Evolutionary conservation across 2,797 vertebrate species (phyloP).

Genomic region (Coilia nasus): DNA sequence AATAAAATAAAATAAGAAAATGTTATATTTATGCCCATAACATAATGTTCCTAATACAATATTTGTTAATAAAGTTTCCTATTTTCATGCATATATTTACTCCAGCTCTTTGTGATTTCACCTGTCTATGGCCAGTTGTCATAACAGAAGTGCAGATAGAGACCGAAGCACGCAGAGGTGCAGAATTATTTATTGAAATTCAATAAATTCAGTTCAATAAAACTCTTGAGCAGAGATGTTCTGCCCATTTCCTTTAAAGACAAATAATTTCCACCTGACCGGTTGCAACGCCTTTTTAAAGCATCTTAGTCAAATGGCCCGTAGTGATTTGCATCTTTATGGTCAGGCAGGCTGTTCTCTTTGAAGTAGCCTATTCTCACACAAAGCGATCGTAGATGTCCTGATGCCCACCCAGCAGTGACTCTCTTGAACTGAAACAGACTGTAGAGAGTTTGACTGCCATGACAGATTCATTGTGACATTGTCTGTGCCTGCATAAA

Average conservation of each 20-base stretch:
- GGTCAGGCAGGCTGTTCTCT: background rate
- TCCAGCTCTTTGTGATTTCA: background rate
- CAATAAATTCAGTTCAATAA: background rate
- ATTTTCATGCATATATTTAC: background rate
- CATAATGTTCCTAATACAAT: too few relatives aligned
- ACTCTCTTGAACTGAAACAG: background rate
- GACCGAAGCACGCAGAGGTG: background rate
- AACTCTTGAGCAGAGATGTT: background rate
- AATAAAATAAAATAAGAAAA: too few relatives aligned
- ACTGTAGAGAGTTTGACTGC: background rate
- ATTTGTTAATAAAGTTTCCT: too few relatives aligned
- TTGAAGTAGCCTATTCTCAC: too few relatives aligned
- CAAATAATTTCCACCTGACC: background rate
- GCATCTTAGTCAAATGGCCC: background rate
- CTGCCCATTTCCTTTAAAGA: background rate
- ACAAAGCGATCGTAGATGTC: background rate
- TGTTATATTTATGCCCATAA: too few relatives aligned
- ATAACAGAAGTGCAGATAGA: background rate
- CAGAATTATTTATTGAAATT: background rate
- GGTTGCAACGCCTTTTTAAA: background rate
- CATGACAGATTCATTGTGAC: background rate
- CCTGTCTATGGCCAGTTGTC: background rate
- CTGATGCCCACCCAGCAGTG: slow-evolving; percentile 5
- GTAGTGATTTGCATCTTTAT: background rate
- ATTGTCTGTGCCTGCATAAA: background rate